Conservation (phyloP, 2,797 vertebrate species). For the Silurus lanzhouensis region DNA sequence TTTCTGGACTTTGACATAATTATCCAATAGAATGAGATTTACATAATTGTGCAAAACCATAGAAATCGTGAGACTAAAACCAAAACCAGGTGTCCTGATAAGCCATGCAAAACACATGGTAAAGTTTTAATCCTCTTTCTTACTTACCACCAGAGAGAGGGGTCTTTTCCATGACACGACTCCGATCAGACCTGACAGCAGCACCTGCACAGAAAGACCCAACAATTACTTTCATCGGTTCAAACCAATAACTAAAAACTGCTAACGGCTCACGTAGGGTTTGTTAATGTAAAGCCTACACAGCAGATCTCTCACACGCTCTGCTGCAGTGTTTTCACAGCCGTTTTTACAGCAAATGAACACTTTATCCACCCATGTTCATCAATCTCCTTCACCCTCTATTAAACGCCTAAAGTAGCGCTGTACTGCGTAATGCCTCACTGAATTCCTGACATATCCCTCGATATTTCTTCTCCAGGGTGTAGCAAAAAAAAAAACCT, state of each 20-base stretch:
- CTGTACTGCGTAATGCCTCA: not conserved
- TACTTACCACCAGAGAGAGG: conserved; percentile 95
- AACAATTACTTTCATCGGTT: conserved; percentile 22
- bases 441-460: conserved; percentile 5
- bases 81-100: conserved; percentile 2
- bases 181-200: conserved; percentile 94
- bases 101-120: not conserved
- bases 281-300: conserved; percentile 8
- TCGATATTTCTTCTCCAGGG: not conserved
- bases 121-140: conserved; percentile 9
- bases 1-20: not conserved
- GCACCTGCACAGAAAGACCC: conserved; percentile 77
- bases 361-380: conserved; percentile 53
- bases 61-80: not conserved
- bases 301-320: conserved; percentile 10
- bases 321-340: not conserved
- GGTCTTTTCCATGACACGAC: conserved; percentile 99
- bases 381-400: conserved; percentile 62
- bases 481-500: no score
- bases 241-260: not conserved
- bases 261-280: not conserved
- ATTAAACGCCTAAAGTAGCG: conserved; percentile 34
- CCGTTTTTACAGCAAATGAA: conserved; percentile 52
- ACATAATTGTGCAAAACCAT: not conserved
- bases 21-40: conserved; percentile 9